A percentile compares a stretch with the other conserved stretches of the same genome.
These are phyloP conservation scores for Drosophila athabasca DNA, from an alignment of 1,140 invertebrate genomes.

Conservation along the genomic window DNA sequence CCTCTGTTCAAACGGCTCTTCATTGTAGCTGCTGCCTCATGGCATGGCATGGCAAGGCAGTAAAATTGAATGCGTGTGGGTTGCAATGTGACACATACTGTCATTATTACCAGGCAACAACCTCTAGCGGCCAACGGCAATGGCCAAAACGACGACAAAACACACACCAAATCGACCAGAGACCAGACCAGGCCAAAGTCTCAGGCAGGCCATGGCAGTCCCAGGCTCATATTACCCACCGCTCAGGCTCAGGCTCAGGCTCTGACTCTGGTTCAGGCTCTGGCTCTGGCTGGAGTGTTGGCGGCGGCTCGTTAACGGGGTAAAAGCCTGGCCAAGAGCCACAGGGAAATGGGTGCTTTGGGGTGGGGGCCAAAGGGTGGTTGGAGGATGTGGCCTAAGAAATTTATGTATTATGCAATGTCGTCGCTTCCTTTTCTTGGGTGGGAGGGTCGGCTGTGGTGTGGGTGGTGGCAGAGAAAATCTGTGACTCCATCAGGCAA, in stretches of 20 bases:
- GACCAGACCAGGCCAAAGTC: slow-evolving; percentile 21
- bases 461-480: slow-evolving; percentile 6
- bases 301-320: slow-evolving; percentile 70
- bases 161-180: slow-evolving; percentile 29
- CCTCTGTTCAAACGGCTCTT: slow-evolving; percentile 24
- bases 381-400: slow-evolving; percentile 28
- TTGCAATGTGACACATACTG: slow-evolving; percentile 82
- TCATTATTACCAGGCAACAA: slow-evolving; percentile 79
- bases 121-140: slow-evolving; percentile 62
- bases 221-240: slow-evolving; percentile 66
- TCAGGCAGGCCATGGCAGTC: too few relatives aligned
- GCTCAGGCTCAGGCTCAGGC: too few relatives aligned
- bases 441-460: neutral
- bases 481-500: slow-evolving; percentile 16
- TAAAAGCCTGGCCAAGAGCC: slow-evolving; percentile 41
- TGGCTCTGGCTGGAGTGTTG: slow-evolving; percentile 52
- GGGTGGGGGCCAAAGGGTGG: slow-evolving; percentile 3
- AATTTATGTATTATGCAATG: slow-evolving; percentile 74
- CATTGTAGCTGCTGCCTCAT: slow-evolving; percentile 9
- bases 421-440: slow-evolving; percentile 23
- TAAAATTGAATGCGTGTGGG: slow-evolving; percentile 82
- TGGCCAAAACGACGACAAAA: slow-evolving; percentile 34
- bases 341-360: neutral
- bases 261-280: too few relatives aligned
- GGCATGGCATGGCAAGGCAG: slow-evolving; percentile 31